Base-by-base conservation (phyloP, 2,888 invertebrate species). In the Dasypogon diadema region DNA sequence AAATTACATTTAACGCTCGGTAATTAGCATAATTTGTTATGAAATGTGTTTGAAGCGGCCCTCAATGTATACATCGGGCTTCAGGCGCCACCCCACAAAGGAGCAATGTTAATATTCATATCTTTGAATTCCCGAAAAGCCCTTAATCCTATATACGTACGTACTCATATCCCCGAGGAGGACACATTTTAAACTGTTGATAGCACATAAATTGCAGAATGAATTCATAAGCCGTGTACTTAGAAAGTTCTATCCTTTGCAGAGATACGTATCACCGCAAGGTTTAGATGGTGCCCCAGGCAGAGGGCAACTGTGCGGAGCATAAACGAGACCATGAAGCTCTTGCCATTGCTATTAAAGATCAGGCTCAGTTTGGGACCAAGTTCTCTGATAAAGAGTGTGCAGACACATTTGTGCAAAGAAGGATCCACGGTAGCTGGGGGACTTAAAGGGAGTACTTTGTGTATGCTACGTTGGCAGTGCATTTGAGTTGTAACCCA, bases 1-100 rank as follows among this genome's bases (percentile, higher is more conserved):
- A 73, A 56, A 73, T 73, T 73, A 73, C 73, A 73, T 73, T 73
- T 73, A 73, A 73, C 73, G 73, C 73, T 48, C 34, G 21, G 42
- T 56, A 73, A 73, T 73, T 73, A 73, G 55, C 73, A 73, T 73
- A 73, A 73, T 73, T 73, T 56, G 73, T 73, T 73, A 73, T 73
- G 58, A 58, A 58, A 73, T 73, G 58, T 73, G 58, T 58, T 73
- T 73, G 56, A 68, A 65, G 65, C 65, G 65, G 48, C 24, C 48
- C 22, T 46, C 12, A 8, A 48, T 16, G 26, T 24, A 10, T 10
- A 16, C 26, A 8, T 8, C 65, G 1, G 16, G 48, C 65, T 14
- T 18, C 14, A 14, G 14, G 26, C 14, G 22, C 65, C 46, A n/a
- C 24, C 46, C 26, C 46, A 24, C 65, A 48, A 21, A 26, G 48